Evolutionary conservation across 2,797 vertebrate genomes (phyloP).

Genomic region (Aulostomus chinensis): DNA sequence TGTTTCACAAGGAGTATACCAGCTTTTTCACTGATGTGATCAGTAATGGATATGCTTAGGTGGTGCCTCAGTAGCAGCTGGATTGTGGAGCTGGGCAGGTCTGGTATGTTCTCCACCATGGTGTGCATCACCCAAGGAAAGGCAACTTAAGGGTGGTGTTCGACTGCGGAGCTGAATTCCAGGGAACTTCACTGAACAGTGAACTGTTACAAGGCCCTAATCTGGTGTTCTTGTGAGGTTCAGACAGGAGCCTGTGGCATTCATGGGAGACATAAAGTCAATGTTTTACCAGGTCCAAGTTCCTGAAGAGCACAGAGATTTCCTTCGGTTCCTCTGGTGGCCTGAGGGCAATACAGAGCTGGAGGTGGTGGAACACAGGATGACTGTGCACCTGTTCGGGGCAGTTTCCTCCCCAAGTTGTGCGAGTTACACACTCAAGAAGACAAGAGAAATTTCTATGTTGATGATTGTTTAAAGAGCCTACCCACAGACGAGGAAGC

Average conservation of each 20-base stretch:
- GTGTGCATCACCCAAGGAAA: background rate
- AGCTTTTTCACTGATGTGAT: no score
- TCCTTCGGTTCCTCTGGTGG: background rate
- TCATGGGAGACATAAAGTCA: background rate
- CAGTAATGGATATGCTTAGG: no score
- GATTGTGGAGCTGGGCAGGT: no score
- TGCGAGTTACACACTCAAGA: background rate
- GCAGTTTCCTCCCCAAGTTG: background rate
- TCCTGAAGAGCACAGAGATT: background rate
- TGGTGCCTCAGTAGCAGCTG: no score
- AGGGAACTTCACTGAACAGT: background rate
- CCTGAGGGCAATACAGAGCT: background rate
- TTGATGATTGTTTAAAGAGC: conserved; percentile 14
- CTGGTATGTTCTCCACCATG: background rate
- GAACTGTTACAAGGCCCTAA: background rate
- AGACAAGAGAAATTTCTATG: conserved; percentile 4
- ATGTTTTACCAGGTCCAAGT: background rate
- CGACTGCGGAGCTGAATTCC: background rate
- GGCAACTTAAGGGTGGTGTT: background rate
- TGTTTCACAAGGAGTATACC: no score
- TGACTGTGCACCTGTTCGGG: background rate
- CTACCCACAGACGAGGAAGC: background rate
- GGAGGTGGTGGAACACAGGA: background rate
- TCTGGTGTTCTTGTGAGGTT: background rate
- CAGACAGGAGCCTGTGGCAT: background rate